Evolutionary conservation across 2,888 invertebrate species (phyloP).

Genomic region (Odontomyia ornata): DNA sequence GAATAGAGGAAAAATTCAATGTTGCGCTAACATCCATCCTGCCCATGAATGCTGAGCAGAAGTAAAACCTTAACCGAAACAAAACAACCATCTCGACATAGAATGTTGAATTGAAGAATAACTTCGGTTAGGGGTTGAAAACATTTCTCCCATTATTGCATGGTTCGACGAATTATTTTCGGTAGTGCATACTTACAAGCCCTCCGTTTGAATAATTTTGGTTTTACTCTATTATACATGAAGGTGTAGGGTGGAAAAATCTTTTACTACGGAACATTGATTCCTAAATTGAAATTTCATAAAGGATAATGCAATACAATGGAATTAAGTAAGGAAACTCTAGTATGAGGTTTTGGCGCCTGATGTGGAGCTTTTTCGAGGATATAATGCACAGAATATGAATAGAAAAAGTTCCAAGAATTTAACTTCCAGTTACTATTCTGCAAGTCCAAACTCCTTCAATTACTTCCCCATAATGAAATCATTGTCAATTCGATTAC

Average conservation of each 20-base stretch:
- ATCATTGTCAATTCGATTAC: conserved; percentile 1
- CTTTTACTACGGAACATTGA: conserved; percentile 2
- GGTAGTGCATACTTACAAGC: background rate
- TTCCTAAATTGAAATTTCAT: conserved; percentile 37
- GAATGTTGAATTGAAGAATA: conserved; percentile 13
- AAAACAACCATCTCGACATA: conserved; percentile 14
- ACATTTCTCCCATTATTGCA: background rate
- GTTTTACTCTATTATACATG: conserved; percentile 22
- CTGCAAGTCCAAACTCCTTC: background rate
- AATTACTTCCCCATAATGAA: background rate
- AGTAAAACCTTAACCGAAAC: conserved; percentile 23
- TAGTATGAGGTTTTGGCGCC: too few relatives aligned
- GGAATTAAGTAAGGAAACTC: too few relatives aligned
- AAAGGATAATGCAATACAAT: conserved; percentile 7
- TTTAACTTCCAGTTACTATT: background rate
- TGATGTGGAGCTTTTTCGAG: too few relatives aligned
- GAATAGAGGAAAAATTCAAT: background rate
- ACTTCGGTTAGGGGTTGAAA: background rate
- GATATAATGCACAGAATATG: too few relatives aligned
- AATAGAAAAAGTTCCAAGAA: too few relatives aligned
- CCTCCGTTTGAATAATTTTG: conserved; percentile 15
- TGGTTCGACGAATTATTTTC: background rate
- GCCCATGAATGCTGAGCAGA: background rate
- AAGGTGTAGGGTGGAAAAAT: conserved; percentile 6
- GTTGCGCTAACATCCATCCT: background rate